A percentile compares a stretch with the other conserved stretches of the same genome.
Conservation (phyloP, 2,888 invertebrate genomes). For the Trachelus tabidus region DNA sequence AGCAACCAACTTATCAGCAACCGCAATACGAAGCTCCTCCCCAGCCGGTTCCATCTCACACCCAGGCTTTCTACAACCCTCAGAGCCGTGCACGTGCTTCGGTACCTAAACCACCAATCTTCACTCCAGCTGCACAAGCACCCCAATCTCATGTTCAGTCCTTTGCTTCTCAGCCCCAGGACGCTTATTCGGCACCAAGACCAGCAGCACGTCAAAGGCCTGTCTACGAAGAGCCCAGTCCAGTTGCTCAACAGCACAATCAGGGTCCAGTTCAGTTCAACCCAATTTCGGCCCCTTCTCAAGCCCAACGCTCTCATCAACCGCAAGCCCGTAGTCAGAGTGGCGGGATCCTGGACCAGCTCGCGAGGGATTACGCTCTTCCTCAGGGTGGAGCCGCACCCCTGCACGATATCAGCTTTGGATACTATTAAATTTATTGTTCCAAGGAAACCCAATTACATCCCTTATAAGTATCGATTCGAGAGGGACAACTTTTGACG, state of each 20-base stretch:
- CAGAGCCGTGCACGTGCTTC: constrained; percentile 10
- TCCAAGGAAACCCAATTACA: constrained; percentile 57
- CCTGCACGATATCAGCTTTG: constrained; percentile 85
- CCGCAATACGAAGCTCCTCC: constrained; percentile 28
- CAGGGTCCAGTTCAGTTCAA: constrained; percentile 60
- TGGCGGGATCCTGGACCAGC: constrained; percentile 79
- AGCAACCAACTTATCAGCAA: constrained; percentile 31
- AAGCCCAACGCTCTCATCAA: constrained; percentile 43
- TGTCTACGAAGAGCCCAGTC: constrained; percentile 47
- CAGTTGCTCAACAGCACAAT: constrained; percentile 52
- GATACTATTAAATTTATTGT: constrained; percentile 73
- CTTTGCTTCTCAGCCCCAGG: constrained; percentile 42
- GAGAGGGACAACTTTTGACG: constrained; percentile 2
- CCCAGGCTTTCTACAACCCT: constrained; percentile 54
- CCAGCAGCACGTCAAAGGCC: constrained; percentile 45
- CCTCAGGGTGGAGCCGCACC: constrained; percentile 77
- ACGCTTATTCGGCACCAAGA: constrained; percentile 36
- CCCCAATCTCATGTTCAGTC: constrained; percentile 47
- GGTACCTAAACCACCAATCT: constrained; percentile 39
- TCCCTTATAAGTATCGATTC: not conserved
- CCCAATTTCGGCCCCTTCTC: constrained; percentile 56
- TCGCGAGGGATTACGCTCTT: constrained; percentile 83
- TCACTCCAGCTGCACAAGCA: constrained; percentile 49
- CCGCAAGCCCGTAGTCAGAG: constrained; percentile 63
- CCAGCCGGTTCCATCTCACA: constrained; percentile 35